phyloP scores from a whole-genome alignment of 2,797 vertebrate genomes.

The Notoglanidium macrostoma region DNA sequence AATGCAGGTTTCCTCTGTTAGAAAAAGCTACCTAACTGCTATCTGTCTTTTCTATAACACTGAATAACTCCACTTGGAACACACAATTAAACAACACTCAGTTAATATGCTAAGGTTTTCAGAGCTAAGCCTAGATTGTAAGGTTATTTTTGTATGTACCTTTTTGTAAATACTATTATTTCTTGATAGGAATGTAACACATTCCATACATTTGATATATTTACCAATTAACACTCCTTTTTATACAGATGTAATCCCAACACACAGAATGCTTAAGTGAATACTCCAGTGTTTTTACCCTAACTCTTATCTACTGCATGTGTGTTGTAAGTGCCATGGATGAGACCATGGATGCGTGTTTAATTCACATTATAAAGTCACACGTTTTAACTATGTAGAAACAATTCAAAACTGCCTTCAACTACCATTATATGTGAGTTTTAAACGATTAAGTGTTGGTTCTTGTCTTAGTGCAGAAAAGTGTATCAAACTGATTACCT shows the following conservation, averaged over 20 bases:
- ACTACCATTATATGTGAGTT: not conserved
- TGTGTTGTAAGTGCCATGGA: not conserved
- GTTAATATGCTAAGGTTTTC: not conserved
- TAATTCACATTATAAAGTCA: not conserved
- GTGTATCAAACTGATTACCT: not conserved
- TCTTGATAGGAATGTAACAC: not conserved
- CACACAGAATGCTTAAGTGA: not conserved
- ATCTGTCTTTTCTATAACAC: not conserved
- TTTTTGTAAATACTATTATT: not conserved
- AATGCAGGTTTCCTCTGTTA: not conserved
- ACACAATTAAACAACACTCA: not conserved
- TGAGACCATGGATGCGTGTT: not conserved
- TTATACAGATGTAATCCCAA: not conserved
- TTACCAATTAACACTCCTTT: not conserved
- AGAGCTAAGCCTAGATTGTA: not conserved
- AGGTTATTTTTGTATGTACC: not conserved
- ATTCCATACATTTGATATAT: not conserved
- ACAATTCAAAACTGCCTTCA: not conserved
- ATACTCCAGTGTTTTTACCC: not conserved
- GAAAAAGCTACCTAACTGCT: not conserved
- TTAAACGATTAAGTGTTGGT: not conserved
- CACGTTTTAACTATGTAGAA: not conserved
- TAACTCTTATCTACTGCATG: not conserved
- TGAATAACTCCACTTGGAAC: not conserved
- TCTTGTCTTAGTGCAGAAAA: not conserved